Base-by-base conservation (phyloP, 2,888 invertebrate genomes). In the Phyllotreta cruciferae region DNA sequence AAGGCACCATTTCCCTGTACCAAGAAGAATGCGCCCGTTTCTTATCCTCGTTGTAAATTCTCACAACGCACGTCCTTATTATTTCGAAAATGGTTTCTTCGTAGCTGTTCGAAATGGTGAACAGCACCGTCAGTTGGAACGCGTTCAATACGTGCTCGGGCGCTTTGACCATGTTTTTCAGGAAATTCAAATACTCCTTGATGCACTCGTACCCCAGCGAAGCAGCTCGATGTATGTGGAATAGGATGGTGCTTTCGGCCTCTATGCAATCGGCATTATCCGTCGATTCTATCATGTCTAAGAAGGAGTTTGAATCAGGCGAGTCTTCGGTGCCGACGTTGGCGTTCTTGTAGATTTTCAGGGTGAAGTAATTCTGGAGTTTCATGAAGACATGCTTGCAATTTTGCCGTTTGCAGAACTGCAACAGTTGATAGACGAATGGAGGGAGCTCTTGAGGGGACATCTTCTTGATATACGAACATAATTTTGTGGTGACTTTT, bases 381-480 rank as follows among this genome's bases (percentile, higher is more conserved):
- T 73, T 74, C 38, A 79, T 63, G 69, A 81, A 80, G 35, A 82
- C 66, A 2, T 71, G 69, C 64, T 73, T 71, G 55, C 77, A 71
- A 70, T 79, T 82, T 56, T 81, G 79, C 57, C 81, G 77, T 50
- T 79, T 79, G 70, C 86, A 87, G 42, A 89, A 79, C 60, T 82
- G 85, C n/a, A 90, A 78, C 52, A 90, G 74, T 71, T 90, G 90
- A 79, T 89, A 88, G 0, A 88, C 84, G 36, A 90, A 80, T 0
- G 89, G 85, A 0, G 90, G 90, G 35, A 90, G 73, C 69, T 88
- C 86, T 63, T 87, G 86, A 0, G 88, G 84, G 4, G 85, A 82
- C 56, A 87, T 75, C 52, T 85, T 84, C 58, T 84, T 83, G 34
- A 90, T 78, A 73, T 86, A 83, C 0, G 83, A 81, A 64, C 87